phyloP scores from a whole-genome alignment of 2,888 invertebrate genomes.

The Lycaena phlaeas region DNA sequence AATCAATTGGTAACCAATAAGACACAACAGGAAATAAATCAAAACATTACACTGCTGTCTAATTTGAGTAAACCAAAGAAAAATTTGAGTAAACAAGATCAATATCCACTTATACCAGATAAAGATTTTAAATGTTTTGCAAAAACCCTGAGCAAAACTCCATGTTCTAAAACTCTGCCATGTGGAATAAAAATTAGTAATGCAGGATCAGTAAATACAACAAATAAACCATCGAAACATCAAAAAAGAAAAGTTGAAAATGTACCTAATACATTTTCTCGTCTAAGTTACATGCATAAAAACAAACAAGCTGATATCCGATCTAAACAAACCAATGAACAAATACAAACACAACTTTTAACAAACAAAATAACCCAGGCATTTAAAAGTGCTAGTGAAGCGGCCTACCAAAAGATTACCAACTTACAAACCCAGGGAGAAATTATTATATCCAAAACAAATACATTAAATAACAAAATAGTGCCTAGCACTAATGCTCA shows the following conservation, averaged over 20 bases:
- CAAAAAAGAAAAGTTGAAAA: constrained; percentile 40
- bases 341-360: constrained; percentile 10
- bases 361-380: constrained; percentile 5
- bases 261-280: constrained; percentile 53
- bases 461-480: constrained; percentile 12
- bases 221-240: constrained; percentile 23
- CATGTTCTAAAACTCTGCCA: no score
- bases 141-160: no score
- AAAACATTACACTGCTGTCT: not conserved
- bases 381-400: constrained; percentile 7
- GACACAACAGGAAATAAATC: not conserved
- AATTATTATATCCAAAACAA: constrained; percentile 19
- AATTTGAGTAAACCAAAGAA: not conserved
- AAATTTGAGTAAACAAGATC: not conserved
- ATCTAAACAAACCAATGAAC: constrained; percentile 24
- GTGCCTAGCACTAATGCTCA: constrained; percentile 9
- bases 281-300: constrained; percentile 57
- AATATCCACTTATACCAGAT: no score
- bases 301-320: constrained; percentile 42
- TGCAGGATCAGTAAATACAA: constrained; percentile 15
- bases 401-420: constrained; percentile 18
- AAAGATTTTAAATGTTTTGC: no score
- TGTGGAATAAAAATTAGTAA: constrained; percentile 14
- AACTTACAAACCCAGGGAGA: constrained; percentile 20
- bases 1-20: not conserved